Evolutionary conservation across 2,888 invertebrate genomes (phyloP).

Genomic region (Chrysotoxum bicinctum): DNA sequence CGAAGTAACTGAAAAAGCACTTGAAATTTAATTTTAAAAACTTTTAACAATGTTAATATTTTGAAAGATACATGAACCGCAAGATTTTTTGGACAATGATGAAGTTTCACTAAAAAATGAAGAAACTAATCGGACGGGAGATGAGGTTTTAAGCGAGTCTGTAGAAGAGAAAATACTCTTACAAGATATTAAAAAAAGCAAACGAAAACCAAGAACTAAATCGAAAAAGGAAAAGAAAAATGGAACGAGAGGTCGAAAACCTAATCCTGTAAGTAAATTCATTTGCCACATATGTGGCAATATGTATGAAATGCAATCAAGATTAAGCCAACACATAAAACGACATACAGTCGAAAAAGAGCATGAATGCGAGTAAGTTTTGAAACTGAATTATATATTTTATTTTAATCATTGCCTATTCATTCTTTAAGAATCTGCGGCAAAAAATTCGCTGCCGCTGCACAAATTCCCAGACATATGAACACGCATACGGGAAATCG

Average conservation of each 20-base stretch:
- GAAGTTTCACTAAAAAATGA: neutral
- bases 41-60: neutral
- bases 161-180: neutral
- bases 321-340: slow-evolving; percentile 80
- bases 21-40: neutral
- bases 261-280: slow-evolving; percentile 63
- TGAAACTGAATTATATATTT: neutral
- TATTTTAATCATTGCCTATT: neutral
- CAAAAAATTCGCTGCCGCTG: slow-evolving; percentile 80
- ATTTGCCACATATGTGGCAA: slow-evolving; percentile 81
- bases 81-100: neutral
- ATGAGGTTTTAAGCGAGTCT: neutral
- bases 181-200: neutral
- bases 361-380: slow-evolving; percentile 80
- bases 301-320: slow-evolving; percentile 79
- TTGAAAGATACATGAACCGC: neutral
- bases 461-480: slow-evolving; percentile 81
- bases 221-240: neutral
- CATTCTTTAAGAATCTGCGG: slow-evolving; percentile 78
- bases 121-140: neutral
- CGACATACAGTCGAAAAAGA: slow-evolving; percentile 80
- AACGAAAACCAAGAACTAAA: neutral
- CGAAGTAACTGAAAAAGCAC: neutral
- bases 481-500: slow-evolving; percentile 81
- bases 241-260: neutral